Evolutionary conservation across 1,140 invertebrate genomes (phyloP).

Genomic region (Trichonephila clavata): DNA sequence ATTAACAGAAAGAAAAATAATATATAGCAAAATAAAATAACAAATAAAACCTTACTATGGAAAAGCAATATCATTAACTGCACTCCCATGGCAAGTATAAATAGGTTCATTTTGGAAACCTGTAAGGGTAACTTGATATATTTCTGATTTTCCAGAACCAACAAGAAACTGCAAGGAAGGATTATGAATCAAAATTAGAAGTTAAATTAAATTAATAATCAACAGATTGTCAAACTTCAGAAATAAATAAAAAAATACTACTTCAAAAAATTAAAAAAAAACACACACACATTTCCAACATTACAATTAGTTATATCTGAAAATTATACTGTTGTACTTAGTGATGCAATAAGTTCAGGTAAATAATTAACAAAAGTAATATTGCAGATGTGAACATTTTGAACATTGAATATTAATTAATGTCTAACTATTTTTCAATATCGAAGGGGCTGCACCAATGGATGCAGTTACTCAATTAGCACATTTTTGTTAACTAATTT

Average conservation of each 20-base stretch:
- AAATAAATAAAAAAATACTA: background rate
- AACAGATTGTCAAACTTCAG: too few species aligned
- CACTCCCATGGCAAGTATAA: constrained; percentile 89
- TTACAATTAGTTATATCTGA: too few species aligned
- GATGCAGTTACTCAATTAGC: too few species aligned
- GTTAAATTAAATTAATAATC: constrained; percentile 78
- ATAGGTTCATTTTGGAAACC: constrained; percentile 87
- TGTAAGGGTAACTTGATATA: constrained; percentile 88
- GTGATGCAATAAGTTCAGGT: too few species aligned
- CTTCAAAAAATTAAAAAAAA: background rate
- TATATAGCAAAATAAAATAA: background rate
- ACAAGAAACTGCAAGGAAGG: constrained; percentile 82
- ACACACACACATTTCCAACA: background rate
- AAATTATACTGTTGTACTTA: too few species aligned
- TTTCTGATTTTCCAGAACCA: constrained; percentile 90
- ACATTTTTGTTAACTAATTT: too few species aligned
- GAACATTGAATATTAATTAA: too few species aligned
- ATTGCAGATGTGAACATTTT: too few species aligned
- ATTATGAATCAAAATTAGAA: constrained; percentile 55
- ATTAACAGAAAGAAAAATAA: too few species aligned
- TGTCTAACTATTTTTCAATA: too few species aligned
- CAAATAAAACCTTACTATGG: constrained; percentile 85
- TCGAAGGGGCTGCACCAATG: too few species aligned
- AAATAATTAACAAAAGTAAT: too few species aligned
- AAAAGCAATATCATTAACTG: constrained; percentile 91